Conservation (phyloP, 2,888 invertebrate species). For the Mimumesa dahlbomi region DNA sequence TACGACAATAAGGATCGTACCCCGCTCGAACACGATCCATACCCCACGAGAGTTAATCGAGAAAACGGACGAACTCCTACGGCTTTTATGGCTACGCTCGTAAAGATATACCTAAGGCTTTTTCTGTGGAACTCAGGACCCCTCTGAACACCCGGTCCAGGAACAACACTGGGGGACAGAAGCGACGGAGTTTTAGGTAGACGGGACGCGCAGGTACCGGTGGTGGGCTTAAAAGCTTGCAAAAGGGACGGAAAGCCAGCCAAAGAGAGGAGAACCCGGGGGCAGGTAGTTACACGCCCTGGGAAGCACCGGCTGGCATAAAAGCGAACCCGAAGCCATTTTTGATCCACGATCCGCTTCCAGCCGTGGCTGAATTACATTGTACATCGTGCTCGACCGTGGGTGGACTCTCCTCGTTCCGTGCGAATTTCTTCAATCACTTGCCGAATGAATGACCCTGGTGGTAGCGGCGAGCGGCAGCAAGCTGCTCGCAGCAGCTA, state of each 20-base stretch:
- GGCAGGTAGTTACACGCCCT: slow-evolving; percentile 44
- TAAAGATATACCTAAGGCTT: slow-evolving; percentile 66
- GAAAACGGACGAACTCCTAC: slow-evolving; percentile 65
- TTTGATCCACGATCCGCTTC: slow-evolving; percentile 42
- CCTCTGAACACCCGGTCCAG: slow-evolving; percentile 53
- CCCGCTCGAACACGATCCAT: slow-evolving; percentile 61
- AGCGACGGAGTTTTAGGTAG: slow-evolving; percentile 23
- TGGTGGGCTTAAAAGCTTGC: slow-evolving; percentile 23
- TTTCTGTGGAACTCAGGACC: slow-evolving; percentile 61
- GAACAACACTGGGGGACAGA: slow-evolving; percentile 52
- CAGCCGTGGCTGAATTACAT: slow-evolving; percentile 27
- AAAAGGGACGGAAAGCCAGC: slow-evolving; percentile 16
- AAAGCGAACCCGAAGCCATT: slow-evolving; percentile 40
- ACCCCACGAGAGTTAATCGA: slow-evolving; percentile 60
- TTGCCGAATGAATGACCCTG: slow-evolving; percentile 18
- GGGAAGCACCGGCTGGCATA: slow-evolving; percentile 33
- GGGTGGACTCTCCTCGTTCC: slow-evolving; percentile 21
- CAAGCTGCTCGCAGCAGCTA: no score
- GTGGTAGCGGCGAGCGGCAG: no score
- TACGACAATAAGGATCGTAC: slow-evolving; percentile 67
- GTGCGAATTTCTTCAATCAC: slow-evolving; percentile 32
- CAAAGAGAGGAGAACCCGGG: no score
- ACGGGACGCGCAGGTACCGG: slow-evolving; percentile 26
- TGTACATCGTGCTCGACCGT: slow-evolving; percentile 21
- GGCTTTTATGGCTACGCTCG: slow-evolving; percentile 66